phyloP scores from a whole-genome alignment of 2,888 invertebrate species.

The Aethes cnicana region DNA sequence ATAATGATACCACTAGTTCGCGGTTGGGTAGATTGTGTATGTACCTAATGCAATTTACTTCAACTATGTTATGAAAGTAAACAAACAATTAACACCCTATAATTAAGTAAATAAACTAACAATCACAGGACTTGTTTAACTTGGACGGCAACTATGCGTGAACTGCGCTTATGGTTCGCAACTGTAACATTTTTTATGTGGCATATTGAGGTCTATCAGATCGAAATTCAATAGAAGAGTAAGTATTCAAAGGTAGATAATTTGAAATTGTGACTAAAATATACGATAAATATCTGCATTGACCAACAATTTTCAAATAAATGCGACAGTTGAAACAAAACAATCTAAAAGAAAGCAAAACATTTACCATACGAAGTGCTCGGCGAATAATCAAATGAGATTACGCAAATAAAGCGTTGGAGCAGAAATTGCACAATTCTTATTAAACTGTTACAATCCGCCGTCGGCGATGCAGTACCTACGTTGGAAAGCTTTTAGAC shows the following conservation, averaged over 20 bases:
- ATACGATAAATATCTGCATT: background rate
- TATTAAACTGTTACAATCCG: conserved; percentile 24
- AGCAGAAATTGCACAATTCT: conserved; percentile 23
- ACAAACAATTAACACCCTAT: too few species aligned
- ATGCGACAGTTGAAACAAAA: background rate
- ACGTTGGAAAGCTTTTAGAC: conserved; percentile 3
- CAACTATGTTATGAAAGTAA: too few species aligned
- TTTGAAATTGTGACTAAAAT: background rate
- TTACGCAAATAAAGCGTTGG: conserved; percentile 13
- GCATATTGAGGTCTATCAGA: too few species aligned
- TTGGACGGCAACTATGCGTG: too few species aligned
- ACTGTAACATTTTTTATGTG: too few species aligned
- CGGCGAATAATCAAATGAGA: conserved; percentile 10
- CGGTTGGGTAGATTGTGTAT: conserved; percentile 4
- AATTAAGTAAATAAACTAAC: too few species aligned
- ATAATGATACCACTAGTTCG: conserved; percentile 1
- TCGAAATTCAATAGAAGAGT: too few species aligned
- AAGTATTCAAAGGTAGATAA: too few species aligned
- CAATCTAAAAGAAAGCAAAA: conserved; percentile 10
- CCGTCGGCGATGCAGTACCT: conserved; percentile 3
- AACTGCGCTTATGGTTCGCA: too few species aligned
- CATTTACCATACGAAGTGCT: background rate
- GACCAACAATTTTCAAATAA: background rate
- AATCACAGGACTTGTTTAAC: too few species aligned
- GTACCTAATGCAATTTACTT: too few species aligned